Conservation (phyloP, 1,140 invertebrate species). For the Cherax destructor region DNA sequence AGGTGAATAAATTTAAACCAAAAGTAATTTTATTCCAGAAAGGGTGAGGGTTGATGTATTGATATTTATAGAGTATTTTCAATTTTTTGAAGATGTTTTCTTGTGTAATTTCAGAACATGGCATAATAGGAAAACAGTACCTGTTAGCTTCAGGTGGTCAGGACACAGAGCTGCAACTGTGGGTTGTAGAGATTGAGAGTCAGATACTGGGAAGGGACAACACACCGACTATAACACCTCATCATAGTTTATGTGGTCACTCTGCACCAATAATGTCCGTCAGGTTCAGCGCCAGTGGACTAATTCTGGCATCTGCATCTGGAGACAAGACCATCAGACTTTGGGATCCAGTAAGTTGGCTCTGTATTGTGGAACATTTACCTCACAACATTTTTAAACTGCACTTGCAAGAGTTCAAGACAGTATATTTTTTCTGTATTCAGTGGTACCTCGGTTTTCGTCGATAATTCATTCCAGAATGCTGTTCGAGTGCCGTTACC, state of each 20-base stretch:
- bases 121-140: constrained; percentile 75
- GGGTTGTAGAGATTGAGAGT: constrained; percentile 79
- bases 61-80: background rate
- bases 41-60: background rate
- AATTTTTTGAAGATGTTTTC: background rate
- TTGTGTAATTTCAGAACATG: constrained; percentile 31
- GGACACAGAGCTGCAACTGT: constrained; percentile 84
- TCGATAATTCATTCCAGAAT: too few relatives aligned
- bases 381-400: background rate
- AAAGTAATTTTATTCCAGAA: background rate
- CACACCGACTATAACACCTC: constrained; percentile 42
- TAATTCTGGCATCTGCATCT: constrained; percentile 90
- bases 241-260: constrained; percentile 82
- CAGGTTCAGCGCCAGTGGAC: constrained; percentile 97
- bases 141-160: constrained; percentile 83
- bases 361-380: background rate
- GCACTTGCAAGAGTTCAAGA: background rate
- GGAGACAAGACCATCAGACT: constrained; percentile 86
- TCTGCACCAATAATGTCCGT: constrained; percentile 89
- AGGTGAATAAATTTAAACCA: constrained; percentile 48
- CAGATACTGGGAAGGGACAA: constrained; percentile 69
- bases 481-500: too few relatives aligned
- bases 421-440: background rate
- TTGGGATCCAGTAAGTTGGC: constrained; percentile 82
- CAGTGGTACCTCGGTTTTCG: too few relatives aligned